Evolutionary conservation across 2,113 vertebrate species (phyloP), one percentile per base, ranked within the genome.

Genomic region (Ophiodon elongatus): DNA sequence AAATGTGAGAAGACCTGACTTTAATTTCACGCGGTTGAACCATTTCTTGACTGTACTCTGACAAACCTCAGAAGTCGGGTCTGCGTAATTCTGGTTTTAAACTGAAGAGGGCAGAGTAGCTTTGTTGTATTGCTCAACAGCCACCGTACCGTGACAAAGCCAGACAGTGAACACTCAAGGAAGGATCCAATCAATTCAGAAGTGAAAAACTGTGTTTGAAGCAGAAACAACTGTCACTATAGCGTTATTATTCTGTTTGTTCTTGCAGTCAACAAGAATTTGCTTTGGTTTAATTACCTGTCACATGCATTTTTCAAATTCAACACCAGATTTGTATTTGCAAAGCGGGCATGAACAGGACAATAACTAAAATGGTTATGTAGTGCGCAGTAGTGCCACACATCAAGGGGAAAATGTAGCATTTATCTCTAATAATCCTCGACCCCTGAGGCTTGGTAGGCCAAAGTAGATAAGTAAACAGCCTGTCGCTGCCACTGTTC

Each of bases 61-160:
- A 64, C 63, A 31, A 29, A 41, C 45, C 11, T 7, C 19, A 64
- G 33, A n/a, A 39, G 73, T 41, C 56, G 39, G 35, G 2, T 63
- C 6, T 0, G 0, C 85, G 89, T 62, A 89, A 27, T 91, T 78
- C 8, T 0, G 0, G 0, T 45, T 77, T 52, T 21, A 5, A 5
- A 17, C 92, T 91, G 90, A 65, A 76, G 93, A 92, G 90, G 91
- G 92, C 93, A 92, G 82, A 85, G 83, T 87, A 89, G 91, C 60
- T 76, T 79, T 86, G 73, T 84, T 77, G 66, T 67, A 70, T 13
- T 8, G 7, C 45, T 60, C 43, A 8, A 2, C 35, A 15, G 29
- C 43, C 0, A 31, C 3, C 17, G 4, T 1, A 21, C 62, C 80
- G 43, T 6, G 31, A 63, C n/a, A 27, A 6, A 69, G 41, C 27